Base-by-base conservation (phyloP, 2,113 vertebrate genomes). In the Sinocyclocheilus rhinocerous region DNA sequence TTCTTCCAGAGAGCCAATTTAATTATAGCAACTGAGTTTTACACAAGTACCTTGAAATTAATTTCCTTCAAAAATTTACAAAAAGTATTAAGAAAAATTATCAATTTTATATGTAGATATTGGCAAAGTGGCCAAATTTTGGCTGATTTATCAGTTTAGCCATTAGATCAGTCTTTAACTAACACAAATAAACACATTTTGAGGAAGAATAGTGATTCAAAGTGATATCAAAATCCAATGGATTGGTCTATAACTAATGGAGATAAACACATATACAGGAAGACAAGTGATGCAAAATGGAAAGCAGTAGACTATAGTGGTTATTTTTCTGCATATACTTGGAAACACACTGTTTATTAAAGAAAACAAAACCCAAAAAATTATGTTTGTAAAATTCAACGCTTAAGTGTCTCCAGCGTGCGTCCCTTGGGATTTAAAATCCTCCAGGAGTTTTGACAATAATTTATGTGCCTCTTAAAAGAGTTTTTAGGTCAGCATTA, bases 401-500 rank as follows among this genome's bases (percentile, higher is more conserved):
- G 42, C 29, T 26, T 26, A 57, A 61, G 29, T 77, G 61, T 70
- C 83, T 77, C 18, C 26, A 10, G n/a, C n/a, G n/a, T n/a, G 33
- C 22, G 20, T 84, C 87, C 57, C 84, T n/a, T 20, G 36, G 76
- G 86, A 79, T 39, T 24, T 33, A n/a, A 81, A 77, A 84, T 61
- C 86, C 57, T 78, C 29, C 67, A 84, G 70, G 85, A 88, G 55
- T 36, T 61, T 65, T 79, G 76, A 80, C 81, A 89, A 85, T 86
- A 77, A 84, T 90, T 52, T 70, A 84, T 61, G 79, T 81, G 84
- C 79, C 88, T 85, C 82, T 82, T 88, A 80, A 76, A 36, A 76
- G 84, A 81, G 80, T 77, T 87, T 90, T 90, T 89, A 87, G 87
- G 89, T 87, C 89, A 90, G 84, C 87, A 86, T 89, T 90, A 87